Conservation (phyloP, 1,140 invertebrate genomes). For the Aphaenogaster ashmeadi region DNA sequence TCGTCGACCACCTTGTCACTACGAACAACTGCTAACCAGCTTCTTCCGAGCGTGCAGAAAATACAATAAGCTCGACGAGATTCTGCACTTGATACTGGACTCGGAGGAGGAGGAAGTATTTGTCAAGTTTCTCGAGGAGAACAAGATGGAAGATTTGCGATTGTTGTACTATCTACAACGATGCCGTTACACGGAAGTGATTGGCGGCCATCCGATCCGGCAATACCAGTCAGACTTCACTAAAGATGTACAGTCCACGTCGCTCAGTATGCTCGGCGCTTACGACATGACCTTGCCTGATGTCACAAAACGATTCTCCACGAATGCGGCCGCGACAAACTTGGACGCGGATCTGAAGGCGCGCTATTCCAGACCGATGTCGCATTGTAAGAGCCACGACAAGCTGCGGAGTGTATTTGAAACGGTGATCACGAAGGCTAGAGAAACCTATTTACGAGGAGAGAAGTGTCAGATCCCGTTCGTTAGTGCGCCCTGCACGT, state of each 20-base stretch:
- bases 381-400: conserved; percentile 76
- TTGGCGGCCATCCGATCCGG: conserved; percentile 80
- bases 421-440: conserved; percentile 79
- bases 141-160: conserved; percentile 81
- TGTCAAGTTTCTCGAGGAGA: conserved; percentile 86
- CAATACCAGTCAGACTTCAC: conserved; percentile 2
- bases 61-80: conserved; percentile 87
- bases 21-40: conserved; percentile 79
- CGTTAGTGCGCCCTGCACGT: conserved; percentile 81
- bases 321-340: conserved; percentile 22
- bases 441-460: conserved; percentile 79
- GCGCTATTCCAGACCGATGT: conserved; percentile 82
- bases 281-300: conserved; percentile 83
- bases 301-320: conserved; percentile 79
- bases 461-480: conserved; percentile 81
- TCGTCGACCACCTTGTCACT: conserved; percentile 85
- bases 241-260: conserved; percentile 42
- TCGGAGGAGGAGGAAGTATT: conserved; percentile 88
- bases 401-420: conserved; percentile 78
- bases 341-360: conserved; percentile 54
- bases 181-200: conserved; percentile 85
- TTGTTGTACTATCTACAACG: conserved; percentile 84
- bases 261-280: conserved; percentile 78
- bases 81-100: conserved; percentile 88
- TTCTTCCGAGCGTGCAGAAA: conserved; percentile 85